A percentile compares a stretch with the other conserved stretches of the same genome.
Evolutionary conservation across 53 echinoderm and acorn worm genomes (phyloP).

Genomic region (Holothuria leucospilota): DNA sequence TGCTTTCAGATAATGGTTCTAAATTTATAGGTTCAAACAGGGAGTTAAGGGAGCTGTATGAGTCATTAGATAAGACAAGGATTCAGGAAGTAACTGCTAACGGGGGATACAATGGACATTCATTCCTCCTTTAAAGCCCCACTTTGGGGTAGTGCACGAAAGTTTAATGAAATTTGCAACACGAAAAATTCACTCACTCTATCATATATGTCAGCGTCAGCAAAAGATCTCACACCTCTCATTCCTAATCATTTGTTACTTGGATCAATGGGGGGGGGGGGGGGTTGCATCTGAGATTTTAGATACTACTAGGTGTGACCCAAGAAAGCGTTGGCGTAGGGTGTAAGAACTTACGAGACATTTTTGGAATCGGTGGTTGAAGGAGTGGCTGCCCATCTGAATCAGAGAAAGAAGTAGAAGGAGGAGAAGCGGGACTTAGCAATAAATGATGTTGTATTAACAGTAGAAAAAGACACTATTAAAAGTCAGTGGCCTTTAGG

Average conservation of each 20-base stretch:
- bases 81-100: constrained; percentile 14
- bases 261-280: neutral
- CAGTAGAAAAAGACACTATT: neutral
- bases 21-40: constrained; percentile 4
- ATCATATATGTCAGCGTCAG: constrained; percentile 19
- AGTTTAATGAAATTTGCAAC: too few relatives aligned
- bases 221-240: constrained; percentile 17
- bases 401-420: constrained; percentile 37
- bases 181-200: too few relatives aligned
- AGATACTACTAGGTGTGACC: too few relatives aligned
- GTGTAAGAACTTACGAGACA: constrained; percentile 36
- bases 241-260: constrained; percentile 1
- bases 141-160: too few relatives aligned
- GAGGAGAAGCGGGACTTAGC: constrained; percentile 6
- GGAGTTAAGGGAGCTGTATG: neutral
- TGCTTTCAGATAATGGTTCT: neutral
- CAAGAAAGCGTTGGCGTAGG: constrained; percentile 39
- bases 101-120: too few relatives aligned
- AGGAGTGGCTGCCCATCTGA: constrained; percentile 1
- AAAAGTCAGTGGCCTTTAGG: constrained; percentile 26
- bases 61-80: neutral
- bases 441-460: constrained; percentile 11
- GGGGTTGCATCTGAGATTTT: too few relatives aligned
- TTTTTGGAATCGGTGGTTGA: constrained; percentile 40
- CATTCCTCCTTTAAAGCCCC: too few relatives aligned